These are phyloP conservation scores for Leptocoma aspasia DNA, from an alignment of 2,113 vertebrate genomes.

Conservation along the genomic window DNA sequence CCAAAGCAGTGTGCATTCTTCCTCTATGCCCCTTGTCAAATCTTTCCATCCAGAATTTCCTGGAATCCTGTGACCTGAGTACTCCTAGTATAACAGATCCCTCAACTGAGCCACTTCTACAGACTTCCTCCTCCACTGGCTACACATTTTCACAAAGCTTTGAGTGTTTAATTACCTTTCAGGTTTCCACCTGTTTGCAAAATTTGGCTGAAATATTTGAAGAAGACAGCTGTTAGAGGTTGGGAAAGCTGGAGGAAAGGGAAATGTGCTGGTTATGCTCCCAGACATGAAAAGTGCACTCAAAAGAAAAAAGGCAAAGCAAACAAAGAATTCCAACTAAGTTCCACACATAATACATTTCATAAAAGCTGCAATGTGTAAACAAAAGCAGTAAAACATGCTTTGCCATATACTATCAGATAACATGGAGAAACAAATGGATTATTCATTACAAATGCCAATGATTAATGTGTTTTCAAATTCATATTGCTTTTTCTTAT, in stretches of 20 bases:
- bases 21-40: background rate
- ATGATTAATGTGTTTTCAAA: constrained; percentile 41
- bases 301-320: background rate
- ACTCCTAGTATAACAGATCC: background rate
- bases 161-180: background rate
- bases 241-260: background rate
- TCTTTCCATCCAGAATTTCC: background rate
- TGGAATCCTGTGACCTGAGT: background rate
- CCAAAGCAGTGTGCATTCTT: background rate
- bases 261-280: background rate
- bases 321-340: background rate
- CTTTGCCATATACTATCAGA: constrained; percentile 10
- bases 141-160: background rate
- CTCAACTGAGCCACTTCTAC: background rate
- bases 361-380: background rate
- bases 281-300: background rate
- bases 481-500: background rate
- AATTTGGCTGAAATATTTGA: background rate
- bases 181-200: background rate
- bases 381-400: background rate
- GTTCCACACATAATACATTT: background rate
- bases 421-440: constrained; percentile 31
- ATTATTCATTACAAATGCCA: constrained; percentile 55
- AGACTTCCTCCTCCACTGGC: background rate
- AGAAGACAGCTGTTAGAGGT: background rate